A percentile compares a stretch with the other conserved stretches of the same genome.
Evolutionary conservation across 2,113 vertebrate species (phyloP).

Genomic region (Brienomyrus longianalis): DNA sequence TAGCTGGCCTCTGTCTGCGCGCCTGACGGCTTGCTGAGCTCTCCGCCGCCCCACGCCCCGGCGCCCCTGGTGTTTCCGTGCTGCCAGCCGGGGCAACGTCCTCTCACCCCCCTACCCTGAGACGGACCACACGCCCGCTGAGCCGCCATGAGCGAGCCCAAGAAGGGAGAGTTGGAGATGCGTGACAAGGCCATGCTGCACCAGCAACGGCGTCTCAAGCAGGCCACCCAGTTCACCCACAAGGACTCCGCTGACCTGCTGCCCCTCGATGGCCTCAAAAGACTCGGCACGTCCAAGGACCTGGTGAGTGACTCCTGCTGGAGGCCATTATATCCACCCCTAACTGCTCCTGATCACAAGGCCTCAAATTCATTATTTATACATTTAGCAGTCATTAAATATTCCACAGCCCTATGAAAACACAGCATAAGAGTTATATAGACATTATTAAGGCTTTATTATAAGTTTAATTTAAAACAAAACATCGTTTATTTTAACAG

Average conservation of each 20-base stretch:
- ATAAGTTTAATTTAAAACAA: neutral
- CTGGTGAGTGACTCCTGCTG: conserved; percentile 68
- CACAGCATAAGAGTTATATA: neutral
- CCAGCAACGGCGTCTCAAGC: conserved; percentile 84
- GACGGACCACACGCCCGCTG: neutral
- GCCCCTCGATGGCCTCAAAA: conserved; percentile 86
- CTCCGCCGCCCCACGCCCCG: neutral
- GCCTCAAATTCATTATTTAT: neutral
- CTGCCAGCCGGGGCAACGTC: neutral
- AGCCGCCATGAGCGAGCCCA: conserved; percentile 50
- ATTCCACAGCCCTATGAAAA: neutral
- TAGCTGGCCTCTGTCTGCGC: neutral
- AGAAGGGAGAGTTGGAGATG: conserved; percentile 67
- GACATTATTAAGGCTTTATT: neutral
- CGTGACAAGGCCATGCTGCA: conserved; percentile 78
- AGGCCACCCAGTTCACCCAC: conserved; percentile 88
- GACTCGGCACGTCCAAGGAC: conserved; percentile 88
- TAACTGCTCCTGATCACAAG: neutral
- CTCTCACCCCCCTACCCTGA: conserved; percentile 25
- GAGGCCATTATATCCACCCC: neutral
- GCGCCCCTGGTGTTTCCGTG: neutral
- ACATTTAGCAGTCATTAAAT: neutral
- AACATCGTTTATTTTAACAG: neutral
- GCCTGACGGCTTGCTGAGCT: neutral
- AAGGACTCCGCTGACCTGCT: conserved; percentile 96